Percentiles rank a stretch among this genome's conserved stretches.
Evolutionary conservation across 2,888 invertebrate genomes (phyloP).

Genomic region (Diaprepes abbreviatus): DNA sequence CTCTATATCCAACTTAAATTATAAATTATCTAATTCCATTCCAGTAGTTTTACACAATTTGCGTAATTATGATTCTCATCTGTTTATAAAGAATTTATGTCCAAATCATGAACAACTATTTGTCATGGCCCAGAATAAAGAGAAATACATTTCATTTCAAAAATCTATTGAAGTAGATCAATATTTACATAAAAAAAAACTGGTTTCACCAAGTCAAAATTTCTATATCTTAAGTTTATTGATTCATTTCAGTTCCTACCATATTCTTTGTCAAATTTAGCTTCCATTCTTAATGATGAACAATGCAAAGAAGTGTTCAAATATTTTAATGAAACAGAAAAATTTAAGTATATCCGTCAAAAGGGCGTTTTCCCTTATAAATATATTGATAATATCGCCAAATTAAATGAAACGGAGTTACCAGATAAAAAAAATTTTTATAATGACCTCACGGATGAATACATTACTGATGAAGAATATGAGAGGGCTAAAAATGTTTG

Average conservation of each 20-base stretch:
- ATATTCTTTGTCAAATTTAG: neutral
- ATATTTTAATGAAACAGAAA: neutral
- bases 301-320: neutral
- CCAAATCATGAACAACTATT: neutral
- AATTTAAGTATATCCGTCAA: neutral
- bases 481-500: no score
- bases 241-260: neutral
- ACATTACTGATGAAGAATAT: no score
- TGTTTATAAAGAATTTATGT: slow-evolving; percentile 12
- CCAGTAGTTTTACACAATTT: no score
- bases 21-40: no score
- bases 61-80: no score
- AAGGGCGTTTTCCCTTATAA: neutral
- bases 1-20: no score
- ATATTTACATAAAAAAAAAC: neutral
- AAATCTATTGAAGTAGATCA: neutral
- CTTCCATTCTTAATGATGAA: neutral
- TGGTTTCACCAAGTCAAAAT: neutral
- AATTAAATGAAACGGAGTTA: no score
- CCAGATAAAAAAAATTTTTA: no score
- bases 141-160: no score
- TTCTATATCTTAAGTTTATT: neutral
- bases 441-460: no score
- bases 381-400: no score
- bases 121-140: slow-evolving; percentile 1